Conservation (phyloP, 2,797 vertebrate genomes). For the Harpagifer antarcticus region DNA sequence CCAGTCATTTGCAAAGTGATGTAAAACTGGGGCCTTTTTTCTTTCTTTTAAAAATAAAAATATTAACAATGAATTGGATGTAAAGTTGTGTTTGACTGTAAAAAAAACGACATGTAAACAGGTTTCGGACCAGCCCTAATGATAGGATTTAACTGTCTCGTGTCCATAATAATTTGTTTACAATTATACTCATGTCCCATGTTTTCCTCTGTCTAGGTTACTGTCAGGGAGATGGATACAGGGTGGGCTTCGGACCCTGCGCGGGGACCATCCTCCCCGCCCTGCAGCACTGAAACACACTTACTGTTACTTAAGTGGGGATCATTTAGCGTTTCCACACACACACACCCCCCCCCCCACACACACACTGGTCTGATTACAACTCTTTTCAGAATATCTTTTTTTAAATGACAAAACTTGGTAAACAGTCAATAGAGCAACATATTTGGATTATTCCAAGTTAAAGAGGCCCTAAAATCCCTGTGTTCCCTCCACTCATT, state of each 20-base stretch:
- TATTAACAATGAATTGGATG: not conserved
- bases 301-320: not conserved
- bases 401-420: not conserved
- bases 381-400: not conserved
- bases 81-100: too few species aligned
- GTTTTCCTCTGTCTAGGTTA: slow-evolving; percentile 83
- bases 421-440: too few species aligned
- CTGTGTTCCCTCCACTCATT: too few species aligned
- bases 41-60: not conserved
- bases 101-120: not conserved
- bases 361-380: not conserved
- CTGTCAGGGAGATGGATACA: slow-evolving; percentile 89
- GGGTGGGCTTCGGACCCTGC: slow-evolving; percentile 92
- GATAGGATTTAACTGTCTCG: not conserved
- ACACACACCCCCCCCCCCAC: not conserved
- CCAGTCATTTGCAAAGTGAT: not conserved
- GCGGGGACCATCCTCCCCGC: slow-evolving; percentile 89
- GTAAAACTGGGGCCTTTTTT: not conserved
- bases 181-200: not conserved
- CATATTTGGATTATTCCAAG: too few species aligned
- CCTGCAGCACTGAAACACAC: slow-evolving; percentile 62
- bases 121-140: not conserved
- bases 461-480: too few species aligned
- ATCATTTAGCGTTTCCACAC: too few species aligned
- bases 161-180: not conserved